phyloP scores from a whole-genome alignment of 2,113 vertebrate species.

The Nothobranchius kuhntae region DNA sequence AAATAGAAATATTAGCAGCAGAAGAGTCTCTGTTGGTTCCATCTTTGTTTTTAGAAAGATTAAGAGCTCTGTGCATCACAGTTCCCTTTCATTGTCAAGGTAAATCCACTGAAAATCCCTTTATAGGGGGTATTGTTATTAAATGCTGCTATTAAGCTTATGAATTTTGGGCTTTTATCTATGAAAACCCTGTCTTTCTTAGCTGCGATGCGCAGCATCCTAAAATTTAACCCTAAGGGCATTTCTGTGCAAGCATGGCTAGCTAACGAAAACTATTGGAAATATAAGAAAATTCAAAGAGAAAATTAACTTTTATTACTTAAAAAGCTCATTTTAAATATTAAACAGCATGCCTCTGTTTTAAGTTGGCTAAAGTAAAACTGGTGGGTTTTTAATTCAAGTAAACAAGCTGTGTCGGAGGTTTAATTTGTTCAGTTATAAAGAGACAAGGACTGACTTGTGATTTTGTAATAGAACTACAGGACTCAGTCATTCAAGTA shows the following conservation, averaged over 20 bases:
- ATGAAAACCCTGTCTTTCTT: slow-evolving; percentile 30
- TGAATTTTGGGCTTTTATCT: slow-evolving; percentile 33
- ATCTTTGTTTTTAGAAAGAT: slow-evolving; percentile 51
- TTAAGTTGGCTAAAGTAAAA: not conserved
- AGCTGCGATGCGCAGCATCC: slow-evolving; percentile 27
- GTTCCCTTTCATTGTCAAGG: slow-evolving; percentile 20
- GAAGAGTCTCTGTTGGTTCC: slow-evolving; percentile 21
- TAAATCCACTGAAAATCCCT: slow-evolving; percentile 31
- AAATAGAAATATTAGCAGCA: slow-evolving; percentile 54
- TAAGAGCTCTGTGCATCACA: slow-evolving; percentile 18
- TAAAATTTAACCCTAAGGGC: not conserved
- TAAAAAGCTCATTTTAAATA: not conserved
- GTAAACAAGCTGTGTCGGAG: slow-evolving; percentile 5
- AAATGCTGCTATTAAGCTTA: slow-evolving; percentile 40
- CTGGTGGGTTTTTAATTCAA: not conserved
- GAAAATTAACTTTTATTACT: not conserved
- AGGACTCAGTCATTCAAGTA: slow-evolving; percentile 69
- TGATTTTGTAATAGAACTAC: slow-evolving; percentile 66
- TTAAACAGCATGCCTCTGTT: slow-evolving; percentile 9
- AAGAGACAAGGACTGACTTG: slow-evolving; percentile 30
- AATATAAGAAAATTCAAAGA: slow-evolving; percentile 22
- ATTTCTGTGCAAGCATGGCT: slow-evolving; percentile 24
- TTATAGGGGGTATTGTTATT: slow-evolving; percentile 12
- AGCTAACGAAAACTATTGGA: slow-evolving; percentile 26
- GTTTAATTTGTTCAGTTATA: slow-evolving; percentile 41